phyloP scores from a whole-genome alignment of 2,797 vertebrate species.

The Tadarida brasiliensis region DNA sequence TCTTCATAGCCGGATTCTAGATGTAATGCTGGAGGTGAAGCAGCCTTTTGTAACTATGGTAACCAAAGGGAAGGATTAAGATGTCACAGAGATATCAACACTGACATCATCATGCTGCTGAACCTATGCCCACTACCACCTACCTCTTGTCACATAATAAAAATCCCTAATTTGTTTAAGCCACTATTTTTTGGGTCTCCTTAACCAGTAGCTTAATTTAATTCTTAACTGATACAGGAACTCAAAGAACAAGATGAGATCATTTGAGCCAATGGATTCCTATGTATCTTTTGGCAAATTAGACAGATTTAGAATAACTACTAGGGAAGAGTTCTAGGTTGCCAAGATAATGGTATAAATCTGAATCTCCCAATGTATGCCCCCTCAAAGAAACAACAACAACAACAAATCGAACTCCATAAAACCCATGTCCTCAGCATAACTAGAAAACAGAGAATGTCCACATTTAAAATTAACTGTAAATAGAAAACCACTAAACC shows the following conservation, averaged over 20 bases:
- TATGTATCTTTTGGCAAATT: neutral
- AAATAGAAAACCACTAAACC: slow-evolving; percentile 20
- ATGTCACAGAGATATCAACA: neutral
- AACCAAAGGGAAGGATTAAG: neutral
- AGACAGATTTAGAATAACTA: neutral
- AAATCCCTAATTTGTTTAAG: neutral
- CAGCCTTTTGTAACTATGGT: neutral
- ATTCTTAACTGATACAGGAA: neutral
- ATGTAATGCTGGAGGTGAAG: neutral
- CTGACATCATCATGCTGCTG: neutral
- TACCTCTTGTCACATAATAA: neutral
- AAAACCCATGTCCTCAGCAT: neutral
- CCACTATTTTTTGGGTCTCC: neutral
- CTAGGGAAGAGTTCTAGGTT: neutral
- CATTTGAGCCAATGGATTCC: neutral
- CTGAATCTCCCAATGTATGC: neutral
- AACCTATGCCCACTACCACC: neutral
- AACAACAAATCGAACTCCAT: neutral
- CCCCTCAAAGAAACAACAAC: neutral
- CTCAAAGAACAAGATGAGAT: neutral
- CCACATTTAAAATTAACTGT: slow-evolving; percentile 10
- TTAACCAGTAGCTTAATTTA: neutral
- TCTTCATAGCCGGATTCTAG: neutral
- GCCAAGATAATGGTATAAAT: neutral
- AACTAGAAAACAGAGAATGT: neutral